phyloP scores from a whole-genome alignment of 2,888 invertebrate genomes.

The Dryobota labecula region DNA sequence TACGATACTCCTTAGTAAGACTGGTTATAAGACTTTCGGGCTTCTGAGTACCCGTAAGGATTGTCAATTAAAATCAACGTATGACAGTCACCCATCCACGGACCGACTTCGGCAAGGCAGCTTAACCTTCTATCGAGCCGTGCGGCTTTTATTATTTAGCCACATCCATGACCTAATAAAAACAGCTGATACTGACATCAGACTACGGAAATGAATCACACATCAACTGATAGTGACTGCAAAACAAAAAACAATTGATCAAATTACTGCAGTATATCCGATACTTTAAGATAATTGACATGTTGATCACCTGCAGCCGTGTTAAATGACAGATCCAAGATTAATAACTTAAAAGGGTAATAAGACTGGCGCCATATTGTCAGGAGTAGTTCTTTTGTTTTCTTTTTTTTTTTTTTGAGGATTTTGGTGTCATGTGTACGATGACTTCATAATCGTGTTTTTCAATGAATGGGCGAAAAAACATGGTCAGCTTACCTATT shows the following conservation, averaged over 20 bases:
- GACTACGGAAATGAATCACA: constrained; percentile 40
- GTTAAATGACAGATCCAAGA: constrained; percentile 32
- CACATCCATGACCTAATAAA: constrained; percentile 28
- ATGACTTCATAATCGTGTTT: constrained; percentile 24
- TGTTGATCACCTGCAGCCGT: constrained; percentile 29
- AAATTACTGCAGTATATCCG: constrained; percentile 42
- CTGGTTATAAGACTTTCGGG: background rate
- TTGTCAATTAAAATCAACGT: background rate
- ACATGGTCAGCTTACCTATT: background rate
- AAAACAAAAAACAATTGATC: constrained; percentile 47
- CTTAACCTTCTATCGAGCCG: background rate
- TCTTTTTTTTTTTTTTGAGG: background rate
- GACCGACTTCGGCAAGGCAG: background rate
- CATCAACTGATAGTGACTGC: constrained; percentile 3
- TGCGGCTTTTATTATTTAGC: background rate
- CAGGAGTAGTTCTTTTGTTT: constrained; percentile 2
- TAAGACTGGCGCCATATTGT: constrained; percentile 44
- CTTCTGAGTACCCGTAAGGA: background rate
- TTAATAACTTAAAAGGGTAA: constrained; percentile 40
- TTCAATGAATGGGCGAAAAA: background rate
- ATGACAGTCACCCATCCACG: background rate
- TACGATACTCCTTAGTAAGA: no score
- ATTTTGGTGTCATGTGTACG: background rate
- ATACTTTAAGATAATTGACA: constrained; percentile 52
- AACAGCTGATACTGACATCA: constrained; percentile 14